Evolutionary conservation across 1,140 invertebrate species (phyloP), one percentile per base, ranked within the genome.

Genomic region (Calosoma granatense): DNA sequence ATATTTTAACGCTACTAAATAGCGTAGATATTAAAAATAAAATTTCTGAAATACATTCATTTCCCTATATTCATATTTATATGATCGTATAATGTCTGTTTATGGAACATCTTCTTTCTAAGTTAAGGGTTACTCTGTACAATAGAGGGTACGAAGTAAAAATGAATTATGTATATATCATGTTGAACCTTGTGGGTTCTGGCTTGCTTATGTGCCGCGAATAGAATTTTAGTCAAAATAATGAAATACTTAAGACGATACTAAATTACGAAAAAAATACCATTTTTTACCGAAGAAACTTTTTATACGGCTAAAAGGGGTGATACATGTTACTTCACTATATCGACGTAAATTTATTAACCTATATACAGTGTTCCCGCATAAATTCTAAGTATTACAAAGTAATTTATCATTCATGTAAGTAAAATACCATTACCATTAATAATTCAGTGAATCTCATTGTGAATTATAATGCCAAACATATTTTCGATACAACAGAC

Each of bases 131-230:
- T 36, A n/a, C n/a, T 9, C 26, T 36, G 6, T 9, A 4, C 17
- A 17, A 12, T 12, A 3, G 15, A 12, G 41, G 9, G 3, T 47
- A 47, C 41, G 9, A 47, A 9, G 6, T 47, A 12, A 9, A 47
- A 12, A 47, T 47, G 41, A 47, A 47, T 47, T 47, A 47, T 47
- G 41, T 17, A 47, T 47, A 47, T 47, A 47, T 47, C 41, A 47
- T 47, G 41, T 47, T 47, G 17, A 17, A 17, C 41, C 41, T 17
- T 17, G 26, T n/a, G 6, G 26, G 6, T 36, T 9, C n/a, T 9
- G 41, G 9, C 41, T 47, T 12, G 41, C 41, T 47, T 12, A 12
- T 47, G 41, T 17, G 41, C 41, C 15, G 15, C 17, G 41, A 17
- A 9, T 17, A 17, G 41, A 47, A 47, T 47, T 47, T 47, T 47